Evolutionary conservation across 1,140 invertebrate genomes (phyloP).

Genomic region (Plodia interpunctella): DNA sequence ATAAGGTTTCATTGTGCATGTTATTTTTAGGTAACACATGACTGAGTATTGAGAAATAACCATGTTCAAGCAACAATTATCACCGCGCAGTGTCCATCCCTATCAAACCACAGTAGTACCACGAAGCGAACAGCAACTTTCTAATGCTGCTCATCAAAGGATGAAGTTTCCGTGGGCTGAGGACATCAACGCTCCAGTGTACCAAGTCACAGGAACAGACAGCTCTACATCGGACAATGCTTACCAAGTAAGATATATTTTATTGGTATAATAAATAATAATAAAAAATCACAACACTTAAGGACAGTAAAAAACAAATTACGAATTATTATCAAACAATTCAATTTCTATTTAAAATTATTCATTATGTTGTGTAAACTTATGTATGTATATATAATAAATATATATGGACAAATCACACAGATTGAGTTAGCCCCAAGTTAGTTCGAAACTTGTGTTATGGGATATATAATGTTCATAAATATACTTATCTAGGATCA

Average conservation of each 20-base stretch:
- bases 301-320: too few relatives aligned
- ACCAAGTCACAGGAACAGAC: constrained; percentile 64
- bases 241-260: constrained; percentile 60
- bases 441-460: too few relatives aligned
- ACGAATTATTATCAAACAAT: too few relatives aligned
- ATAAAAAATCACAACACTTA: too few relatives aligned
- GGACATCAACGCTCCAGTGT: constrained; percentile 55
- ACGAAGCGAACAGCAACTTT: constrained; percentile 64
- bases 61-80: constrained; percentile 73
- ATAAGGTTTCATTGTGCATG: neutral
- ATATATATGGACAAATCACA: too few relatives aligned
- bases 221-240: constrained; percentile 70
- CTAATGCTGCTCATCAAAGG: constrained; percentile 63
- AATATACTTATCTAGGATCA: too few relatives aligned
- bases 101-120: constrained; percentile 73
- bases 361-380: too few relatives aligned
- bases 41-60: constrained; percentile 23
- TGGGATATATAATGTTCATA: too few relatives aligned
- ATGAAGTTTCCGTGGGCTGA: constrained; percentile 71
- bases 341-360: too few relatives aligned
- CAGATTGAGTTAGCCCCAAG: too few relatives aligned
- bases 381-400: too few relatives aligned
- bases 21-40: constrained; percentile 21
- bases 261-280: too few relatives aligned
- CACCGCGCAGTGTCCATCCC: constrained; percentile 65